These are phyloP conservation scores for Crenuchus spilurus DNA, from an alignment of 2,797 vertebrate genomes.

Conservation along the genomic window DNA sequence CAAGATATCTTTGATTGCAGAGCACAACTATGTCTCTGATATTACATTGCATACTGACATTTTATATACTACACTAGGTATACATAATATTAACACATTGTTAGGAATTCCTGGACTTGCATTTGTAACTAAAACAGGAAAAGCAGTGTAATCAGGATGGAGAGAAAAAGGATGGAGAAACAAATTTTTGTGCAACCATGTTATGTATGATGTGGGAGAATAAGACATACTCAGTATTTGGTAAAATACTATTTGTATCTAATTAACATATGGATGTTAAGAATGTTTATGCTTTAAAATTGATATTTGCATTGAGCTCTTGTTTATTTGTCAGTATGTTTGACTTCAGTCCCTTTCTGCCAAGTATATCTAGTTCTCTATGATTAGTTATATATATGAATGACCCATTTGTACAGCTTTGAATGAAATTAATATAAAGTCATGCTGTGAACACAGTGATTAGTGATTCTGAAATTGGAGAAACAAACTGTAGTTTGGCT, in stretches of 20 bases:
- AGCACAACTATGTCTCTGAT: not conserved
- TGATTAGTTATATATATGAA: not conserved
- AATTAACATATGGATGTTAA: conserved; percentile 36
- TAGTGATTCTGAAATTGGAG: not conserved
- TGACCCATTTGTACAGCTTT: not conserved
- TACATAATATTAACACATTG: not conserved
- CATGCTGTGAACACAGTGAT: not conserved
- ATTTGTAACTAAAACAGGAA: not conserved
- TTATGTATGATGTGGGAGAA: conserved; percentile 25
- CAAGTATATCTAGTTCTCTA: not conserved
- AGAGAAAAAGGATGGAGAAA: conserved; percentile 2
- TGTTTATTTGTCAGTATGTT: not conserved
- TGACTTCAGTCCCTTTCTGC: not conserved
- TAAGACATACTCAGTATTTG: not conserved
- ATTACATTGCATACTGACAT: not conserved
- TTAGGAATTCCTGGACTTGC: not conserved
- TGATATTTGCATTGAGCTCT: not conserved
- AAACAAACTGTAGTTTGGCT: not conserved
- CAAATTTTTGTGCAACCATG: not conserved
- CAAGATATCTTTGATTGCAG: not conserved
- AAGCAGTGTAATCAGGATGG: not conserved
- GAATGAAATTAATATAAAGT: not conserved
- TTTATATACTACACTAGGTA: not conserved
- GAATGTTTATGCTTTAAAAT: conserved; percentile 31
- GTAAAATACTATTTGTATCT: conserved; percentile 37